Evolutionary conservation across 2,113 vertebrate genomes (phyloP).

Genomic region (Delphinapterus leucas): DNA sequence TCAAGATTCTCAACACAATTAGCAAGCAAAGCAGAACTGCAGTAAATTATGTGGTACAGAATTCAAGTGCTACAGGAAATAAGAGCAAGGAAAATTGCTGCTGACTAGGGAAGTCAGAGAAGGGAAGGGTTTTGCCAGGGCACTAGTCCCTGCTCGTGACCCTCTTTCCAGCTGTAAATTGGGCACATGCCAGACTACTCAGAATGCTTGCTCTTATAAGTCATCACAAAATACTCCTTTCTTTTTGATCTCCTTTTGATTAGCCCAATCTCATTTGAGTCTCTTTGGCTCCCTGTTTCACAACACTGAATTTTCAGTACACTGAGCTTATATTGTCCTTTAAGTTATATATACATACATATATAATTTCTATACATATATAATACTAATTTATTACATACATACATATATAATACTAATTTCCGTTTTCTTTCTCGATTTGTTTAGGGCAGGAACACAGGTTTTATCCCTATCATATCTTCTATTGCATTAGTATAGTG

Average conservation of each 20-base stretch:
- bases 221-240: neutral
- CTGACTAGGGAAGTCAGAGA: neutral
- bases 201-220: neutral
- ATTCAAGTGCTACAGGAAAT: slow-evolving; percentile 11
- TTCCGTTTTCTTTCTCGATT: neutral
- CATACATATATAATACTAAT: neutral
- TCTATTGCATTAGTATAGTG: neutral
- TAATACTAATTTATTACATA: no score
- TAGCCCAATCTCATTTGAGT: neutral
- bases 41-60: neutral
- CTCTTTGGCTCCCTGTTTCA: neutral
- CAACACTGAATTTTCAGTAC: neutral
- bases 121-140: neutral
- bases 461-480: neutral
- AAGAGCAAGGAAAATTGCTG: slow-evolving; percentile 36
- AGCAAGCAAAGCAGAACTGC: slow-evolving; percentile 10
- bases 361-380: no score
- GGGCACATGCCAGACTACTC: neutral
- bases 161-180: neutral
- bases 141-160: neutral
- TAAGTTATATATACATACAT: neutral
- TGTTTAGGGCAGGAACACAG: neutral
- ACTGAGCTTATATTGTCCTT: neutral
- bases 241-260: neutral
- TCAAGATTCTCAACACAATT: slow-evolving; percentile 41